phyloP scores from a whole-genome alignment of 2,888 invertebrate genomes.

The Clitarchus hookeri region DNA sequence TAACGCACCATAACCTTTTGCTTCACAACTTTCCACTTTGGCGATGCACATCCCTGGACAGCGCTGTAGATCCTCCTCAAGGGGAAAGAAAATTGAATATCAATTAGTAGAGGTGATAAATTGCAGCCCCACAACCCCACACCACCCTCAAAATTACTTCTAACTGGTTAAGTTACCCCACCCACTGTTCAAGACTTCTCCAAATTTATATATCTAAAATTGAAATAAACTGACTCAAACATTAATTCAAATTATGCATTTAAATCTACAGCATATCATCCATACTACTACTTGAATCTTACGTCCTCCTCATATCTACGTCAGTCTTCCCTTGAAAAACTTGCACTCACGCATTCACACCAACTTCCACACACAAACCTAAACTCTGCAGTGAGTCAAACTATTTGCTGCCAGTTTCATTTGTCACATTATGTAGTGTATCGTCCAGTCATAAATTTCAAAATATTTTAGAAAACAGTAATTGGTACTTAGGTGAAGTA shows the following conservation, averaged over 20 bases:
- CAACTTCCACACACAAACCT: neutral
- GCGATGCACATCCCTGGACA: constrained; percentile 41
- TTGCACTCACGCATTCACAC: neutral
- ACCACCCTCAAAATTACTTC: constrained; percentile 31
- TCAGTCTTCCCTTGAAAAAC: neutral
- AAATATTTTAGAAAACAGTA: no score
- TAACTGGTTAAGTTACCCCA: constrained; percentile 21
- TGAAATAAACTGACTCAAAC: neutral
- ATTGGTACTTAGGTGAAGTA: no score
- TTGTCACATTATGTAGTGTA: neutral
- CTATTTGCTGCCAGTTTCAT: neutral
- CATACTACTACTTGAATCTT: constrained; percentile 1
- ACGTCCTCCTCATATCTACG: neutral
- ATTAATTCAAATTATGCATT: neutral
- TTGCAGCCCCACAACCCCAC: constrained; percentile 30
- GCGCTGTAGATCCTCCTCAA: constrained; percentile 45
- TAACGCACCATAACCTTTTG: constrained; percentile 22
- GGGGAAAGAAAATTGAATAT: constrained; percentile 48
- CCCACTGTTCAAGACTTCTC: constrained; percentile 16
- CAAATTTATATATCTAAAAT: constrained; percentile 24
- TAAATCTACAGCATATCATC: constrained; percentile 20
- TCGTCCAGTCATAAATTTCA: no score
- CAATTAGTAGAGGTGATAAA: constrained; percentile 46
- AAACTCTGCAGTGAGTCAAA: neutral
- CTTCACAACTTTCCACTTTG: constrained; percentile 41